Evolutionary conservation across 1,140 invertebrate species (phyloP), one percentile per base, ranked within the genome.

Genomic region (Temnothorax longispinosus): DNA sequence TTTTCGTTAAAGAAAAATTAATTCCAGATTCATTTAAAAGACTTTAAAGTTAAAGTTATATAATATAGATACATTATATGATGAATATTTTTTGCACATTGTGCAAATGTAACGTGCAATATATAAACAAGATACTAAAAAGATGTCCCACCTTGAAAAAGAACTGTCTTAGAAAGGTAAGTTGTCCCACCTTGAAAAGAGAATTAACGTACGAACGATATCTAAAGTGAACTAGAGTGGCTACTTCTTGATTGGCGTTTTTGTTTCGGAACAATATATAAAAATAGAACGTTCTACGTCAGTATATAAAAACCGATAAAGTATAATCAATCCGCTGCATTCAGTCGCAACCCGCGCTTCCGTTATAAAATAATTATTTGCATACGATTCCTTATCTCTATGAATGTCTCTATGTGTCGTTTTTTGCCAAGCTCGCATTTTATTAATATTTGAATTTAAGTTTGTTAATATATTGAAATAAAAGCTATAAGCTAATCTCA

Each of bases 201-300:
- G 52, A 88, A 88, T 85, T 76, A 74, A 11, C 75, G 72, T 90
- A 85, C 64, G 78, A 90, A 90, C 64, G 15, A 67, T 32, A 50
- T 85, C 69, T 90, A 87, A 90, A 88, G 85, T 87, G 58, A 89
- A 86, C 41, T 82, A 64, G 72, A 86, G 54, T 81, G 74, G 60
- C 56, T 56, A 74, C 60, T 87, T 89, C 75, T 77, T 81, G 88
- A 86, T 52, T n/a, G 47, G 15, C 50, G 80, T 72, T 88, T 89
- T 84, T 77, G 71, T 77, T 89, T 90, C 44, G 10, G 15, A n/a
- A 15, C 44, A 38, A 8, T 15, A 11, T 87, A 54, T 47, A 47
- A 72, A 38, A 65, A 38, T 56, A 47, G 44, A 50, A 21, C 44
- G 54, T 74, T 69, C 38, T 64, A 64, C 52, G n/a, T 32, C 27